Conservation (phyloP, 2,797 vertebrate genomes). For the Synaphobranchus kaupii region DNA sequence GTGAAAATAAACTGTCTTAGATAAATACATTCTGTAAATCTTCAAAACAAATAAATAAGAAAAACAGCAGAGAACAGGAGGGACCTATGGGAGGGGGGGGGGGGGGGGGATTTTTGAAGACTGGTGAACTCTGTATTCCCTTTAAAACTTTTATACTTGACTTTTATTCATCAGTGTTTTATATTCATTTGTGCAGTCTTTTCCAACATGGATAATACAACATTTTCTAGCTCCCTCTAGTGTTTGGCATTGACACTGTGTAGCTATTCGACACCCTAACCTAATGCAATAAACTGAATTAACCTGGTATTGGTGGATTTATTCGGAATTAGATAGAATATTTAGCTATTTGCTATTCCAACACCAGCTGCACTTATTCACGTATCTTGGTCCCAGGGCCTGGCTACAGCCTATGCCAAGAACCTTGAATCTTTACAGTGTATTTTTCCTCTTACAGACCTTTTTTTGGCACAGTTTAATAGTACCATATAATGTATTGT, state of each 20-base stretch:
- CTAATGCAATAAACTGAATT: background rate
- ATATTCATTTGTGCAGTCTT: constrained; percentile 19
- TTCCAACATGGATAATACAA: constrained; percentile 15
- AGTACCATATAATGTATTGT: background rate
- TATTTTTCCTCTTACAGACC: background rate
- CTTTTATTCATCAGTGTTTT: background rate
- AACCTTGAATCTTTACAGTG: background rate
- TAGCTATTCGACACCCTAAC: background rate
- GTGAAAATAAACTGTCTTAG: background rate
- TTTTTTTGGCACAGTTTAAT: background rate
- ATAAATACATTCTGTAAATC: background rate
- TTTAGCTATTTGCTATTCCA: background rate
- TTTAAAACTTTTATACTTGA: background rate
- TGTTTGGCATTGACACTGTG: constrained; percentile 49
- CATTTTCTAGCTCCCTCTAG: constrained; percentile 60
- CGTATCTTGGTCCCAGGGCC: background rate
- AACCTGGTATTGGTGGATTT: background rate
- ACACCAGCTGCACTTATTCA: background rate
- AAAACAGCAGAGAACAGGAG: background rate
- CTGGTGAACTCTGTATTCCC: background rate
- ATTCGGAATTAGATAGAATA: background rate
- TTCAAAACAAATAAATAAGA: background rate
- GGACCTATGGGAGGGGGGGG: background rate
- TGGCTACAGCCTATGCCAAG: background rate
- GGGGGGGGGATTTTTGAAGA: background rate